Evolutionary conservation across 2,888 invertebrate species (phyloP).

Genomic region (Tetragnatha montana): DNA sequence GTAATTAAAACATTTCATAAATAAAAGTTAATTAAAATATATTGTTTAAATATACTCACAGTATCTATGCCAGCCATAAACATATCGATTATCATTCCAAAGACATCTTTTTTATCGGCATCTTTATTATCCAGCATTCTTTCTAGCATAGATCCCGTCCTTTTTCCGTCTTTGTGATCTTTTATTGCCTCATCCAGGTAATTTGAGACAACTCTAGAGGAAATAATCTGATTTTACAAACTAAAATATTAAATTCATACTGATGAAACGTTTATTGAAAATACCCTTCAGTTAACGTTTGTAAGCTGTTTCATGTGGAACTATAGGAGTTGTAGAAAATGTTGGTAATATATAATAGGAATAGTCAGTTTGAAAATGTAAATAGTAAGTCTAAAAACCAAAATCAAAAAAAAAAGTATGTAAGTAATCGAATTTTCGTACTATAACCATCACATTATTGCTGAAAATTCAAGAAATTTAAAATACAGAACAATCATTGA

Average conservation of each 20-base stretch:
- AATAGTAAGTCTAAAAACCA: no score
- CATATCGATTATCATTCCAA: conserved; percentile 89
- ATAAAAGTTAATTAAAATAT: neutral
- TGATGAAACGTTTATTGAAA: no score
- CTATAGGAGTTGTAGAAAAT: neutral
- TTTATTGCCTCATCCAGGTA: conserved; percentile 53
- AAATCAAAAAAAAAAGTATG: no score
- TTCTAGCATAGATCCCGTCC: conserved; percentile 79
- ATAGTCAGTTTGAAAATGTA: no score
- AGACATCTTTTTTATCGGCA: conserved; percentile 86
- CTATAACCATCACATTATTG: no score
- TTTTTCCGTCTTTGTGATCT: conserved; percentile 17
- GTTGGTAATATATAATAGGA: no score
- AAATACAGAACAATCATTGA: no score
- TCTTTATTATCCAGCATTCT: conserved; percentile 83
- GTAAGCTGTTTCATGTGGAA: neutral
- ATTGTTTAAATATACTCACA: conserved; percentile 77
- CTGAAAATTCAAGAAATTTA: no score
- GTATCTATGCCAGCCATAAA: conserved; percentile 91
- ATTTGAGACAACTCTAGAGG: conserved; percentile 56
- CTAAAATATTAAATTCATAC: no score
- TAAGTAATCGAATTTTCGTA: no score
- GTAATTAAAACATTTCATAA: neutral
- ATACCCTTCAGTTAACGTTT: no score
- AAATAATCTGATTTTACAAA: neutral